Evolutionary conservation across 2,797 vertebrate species (phyloP).

Genomic region (Platyrinchus mystaceus): DNA sequence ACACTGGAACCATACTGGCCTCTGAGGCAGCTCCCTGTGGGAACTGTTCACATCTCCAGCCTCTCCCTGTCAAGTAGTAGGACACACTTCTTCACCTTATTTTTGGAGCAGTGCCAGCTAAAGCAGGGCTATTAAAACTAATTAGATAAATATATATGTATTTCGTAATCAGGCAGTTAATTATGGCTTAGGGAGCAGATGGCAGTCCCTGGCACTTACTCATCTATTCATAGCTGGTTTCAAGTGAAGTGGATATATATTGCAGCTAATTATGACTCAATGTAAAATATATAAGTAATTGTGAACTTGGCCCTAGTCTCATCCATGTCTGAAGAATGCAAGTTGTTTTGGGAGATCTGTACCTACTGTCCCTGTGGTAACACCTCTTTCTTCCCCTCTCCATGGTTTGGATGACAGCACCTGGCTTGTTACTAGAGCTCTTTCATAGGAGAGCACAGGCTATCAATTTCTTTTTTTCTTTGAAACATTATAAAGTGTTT

Average conservation of each 20-base stretch:
- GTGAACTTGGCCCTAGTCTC: not conserved
- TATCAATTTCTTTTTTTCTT: not conserved
- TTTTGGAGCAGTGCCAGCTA: not conserved
- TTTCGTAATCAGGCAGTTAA: conserved; percentile 48
- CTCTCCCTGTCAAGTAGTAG: not conserved
- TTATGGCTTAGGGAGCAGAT: conserved; percentile 54
- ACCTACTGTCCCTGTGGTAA: not conserved
- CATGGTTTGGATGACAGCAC: not conserved
- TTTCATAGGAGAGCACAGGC: not conserved
- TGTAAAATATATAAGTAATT: not conserved
- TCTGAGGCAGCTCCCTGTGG: not conserved
- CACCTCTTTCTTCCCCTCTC: not conserved
- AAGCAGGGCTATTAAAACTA: conserved; percentile 8
- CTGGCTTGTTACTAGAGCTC: not conserved
- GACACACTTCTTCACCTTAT: not conserved
- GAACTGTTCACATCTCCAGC: not conserved
- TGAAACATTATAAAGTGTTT: not conserved
- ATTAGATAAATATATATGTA: conserved; percentile 60
- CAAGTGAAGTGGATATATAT: not conserved
- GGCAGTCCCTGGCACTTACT: conserved; percentile 48
- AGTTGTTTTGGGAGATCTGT: not conserved
- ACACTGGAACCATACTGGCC: accelerated
- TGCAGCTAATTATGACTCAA: conserved; percentile 39
- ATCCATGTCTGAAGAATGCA: not conserved
- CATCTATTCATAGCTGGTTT: conserved; percentile 23